Conservation (phyloP, 1,140 invertebrate species). For the Hyphantria cunea region DNA sequence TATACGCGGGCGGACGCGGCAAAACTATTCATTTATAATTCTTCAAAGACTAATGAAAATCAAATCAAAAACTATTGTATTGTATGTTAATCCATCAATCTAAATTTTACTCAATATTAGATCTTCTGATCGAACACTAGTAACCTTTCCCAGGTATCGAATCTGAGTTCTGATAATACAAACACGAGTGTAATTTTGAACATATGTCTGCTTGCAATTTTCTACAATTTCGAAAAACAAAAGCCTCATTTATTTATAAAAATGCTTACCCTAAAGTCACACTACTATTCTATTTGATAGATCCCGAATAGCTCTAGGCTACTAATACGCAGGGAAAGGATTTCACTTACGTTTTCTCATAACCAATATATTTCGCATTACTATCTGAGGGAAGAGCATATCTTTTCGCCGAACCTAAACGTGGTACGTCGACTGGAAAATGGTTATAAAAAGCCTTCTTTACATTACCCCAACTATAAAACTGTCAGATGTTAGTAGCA, state of each 20-base stretch:
- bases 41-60: too few relatives aligned
- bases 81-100: too few relatives aligned
- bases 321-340: constrained; percentile 1
- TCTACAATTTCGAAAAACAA: too few relatives aligned
- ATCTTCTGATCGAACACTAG: too few relatives aligned
- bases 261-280: not conserved
- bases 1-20: too few relatives aligned
- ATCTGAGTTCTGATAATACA: too few relatives aligned
- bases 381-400: constrained; percentile 7
- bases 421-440: constrained; percentile 23
- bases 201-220: too few relatives aligned
- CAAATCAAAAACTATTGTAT: too few relatives aligned
- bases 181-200: not conserved
- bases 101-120: too few relatives aligned
- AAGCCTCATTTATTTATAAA: too few relatives aligned
- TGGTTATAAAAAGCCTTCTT: constrained; percentile 25
- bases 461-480: constrained; percentile 14
- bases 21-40: too few relatives aligned
- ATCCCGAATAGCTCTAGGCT: not conserved
- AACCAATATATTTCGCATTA: constrained; percentile 16
- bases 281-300: not conserved
- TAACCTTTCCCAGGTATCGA: too few relatives aligned
- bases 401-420: constrained; percentile 11
- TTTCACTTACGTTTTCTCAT: constrained; percentile 13
- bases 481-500: constrained; percentile 21